Evolutionary conservation across 1,140 invertebrate genomes (phyloP).

Genomic region (Saxidomus purpurata): DNA sequence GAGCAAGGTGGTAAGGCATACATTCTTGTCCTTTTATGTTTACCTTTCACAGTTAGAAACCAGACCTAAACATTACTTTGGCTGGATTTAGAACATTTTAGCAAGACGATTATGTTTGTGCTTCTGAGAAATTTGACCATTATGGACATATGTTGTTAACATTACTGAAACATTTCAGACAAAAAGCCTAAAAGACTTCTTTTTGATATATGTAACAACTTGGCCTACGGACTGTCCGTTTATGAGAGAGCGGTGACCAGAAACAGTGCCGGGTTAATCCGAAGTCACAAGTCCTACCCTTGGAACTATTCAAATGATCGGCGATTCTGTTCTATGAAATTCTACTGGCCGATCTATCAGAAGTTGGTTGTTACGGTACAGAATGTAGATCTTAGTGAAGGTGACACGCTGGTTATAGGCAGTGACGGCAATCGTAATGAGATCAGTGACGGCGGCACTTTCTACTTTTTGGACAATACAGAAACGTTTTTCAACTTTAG

Average conservation of each 20-base stretch:
- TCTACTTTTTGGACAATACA: too few relatives aligned
- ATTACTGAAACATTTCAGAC: too few relatives aligned
- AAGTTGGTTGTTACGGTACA: slow-evolving; percentile 18
- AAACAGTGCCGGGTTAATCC: background rate
- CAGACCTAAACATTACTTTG: background rate
- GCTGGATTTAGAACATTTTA: background rate
- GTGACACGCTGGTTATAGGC: slow-evolving; percentile 7
- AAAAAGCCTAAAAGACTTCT: background rate
- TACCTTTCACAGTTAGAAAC: background rate
- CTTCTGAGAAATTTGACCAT: background rate
- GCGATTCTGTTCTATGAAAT: background rate
- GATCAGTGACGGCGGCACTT: background rate
- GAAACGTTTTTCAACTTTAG: background rate
- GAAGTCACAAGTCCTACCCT: slow-evolving; percentile 34
- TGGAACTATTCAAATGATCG: background rate
- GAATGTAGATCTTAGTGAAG: slow-evolving; percentile 29
- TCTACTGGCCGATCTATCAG: background rate
- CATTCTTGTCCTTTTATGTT: too few relatives aligned
- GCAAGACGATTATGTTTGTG: background rate
- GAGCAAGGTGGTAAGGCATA: too few relatives aligned
- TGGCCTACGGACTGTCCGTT: background rate
- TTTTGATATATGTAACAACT: background rate
- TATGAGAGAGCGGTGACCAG: background rate
- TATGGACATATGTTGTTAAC: background rate
- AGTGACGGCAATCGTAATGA: background rate